Evolutionary conservation across 2,888 invertebrate species (phyloP).

Genomic region (Andrena minutula): DNA sequence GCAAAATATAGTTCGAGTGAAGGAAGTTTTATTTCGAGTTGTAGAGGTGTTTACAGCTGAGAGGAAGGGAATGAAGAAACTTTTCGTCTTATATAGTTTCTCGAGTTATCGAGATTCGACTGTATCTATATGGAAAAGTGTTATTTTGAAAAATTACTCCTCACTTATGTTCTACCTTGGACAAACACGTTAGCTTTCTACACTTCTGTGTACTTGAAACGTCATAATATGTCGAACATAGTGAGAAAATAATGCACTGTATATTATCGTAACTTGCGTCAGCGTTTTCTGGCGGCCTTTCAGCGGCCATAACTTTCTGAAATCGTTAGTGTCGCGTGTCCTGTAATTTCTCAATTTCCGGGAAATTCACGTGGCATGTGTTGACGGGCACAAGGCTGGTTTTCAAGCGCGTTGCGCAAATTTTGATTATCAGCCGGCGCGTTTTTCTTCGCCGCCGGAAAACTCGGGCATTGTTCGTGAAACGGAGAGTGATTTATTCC

Average conservation of each 20-base stretch:
- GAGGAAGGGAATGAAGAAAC: too few species aligned
- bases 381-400: conserved; percentile 12
- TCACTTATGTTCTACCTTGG: too few species aligned
- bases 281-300: neutral
- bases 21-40: too few species aligned
- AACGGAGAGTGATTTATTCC: conserved; percentile 36
- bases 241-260: neutral
- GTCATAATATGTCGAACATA: too few species aligned
- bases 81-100: too few species aligned
- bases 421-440: conserved; percentile 21
- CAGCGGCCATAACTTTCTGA: neutral
- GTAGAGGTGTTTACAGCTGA: too few species aligned
- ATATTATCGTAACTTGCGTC: neutral
- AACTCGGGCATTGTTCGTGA: conserved; percentile 32
- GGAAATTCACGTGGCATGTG: conserved; percentile 24
- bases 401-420: conserved; percentile 29
- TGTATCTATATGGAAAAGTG: too few species aligned
- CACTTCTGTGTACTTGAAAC: too few species aligned
- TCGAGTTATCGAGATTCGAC: too few species aligned
- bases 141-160: too few species aligned
- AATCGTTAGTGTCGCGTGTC: conserved; percentile 5
- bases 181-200: too few species aligned
- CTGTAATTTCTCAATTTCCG: conserved; percentile 38
- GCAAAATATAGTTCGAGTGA: too few species aligned
- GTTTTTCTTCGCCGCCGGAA: conserved; percentile 5